Evolutionary conservation across 2,888 invertebrate genomes (phyloP).

Genomic region (Abscondita cerata): DNA sequence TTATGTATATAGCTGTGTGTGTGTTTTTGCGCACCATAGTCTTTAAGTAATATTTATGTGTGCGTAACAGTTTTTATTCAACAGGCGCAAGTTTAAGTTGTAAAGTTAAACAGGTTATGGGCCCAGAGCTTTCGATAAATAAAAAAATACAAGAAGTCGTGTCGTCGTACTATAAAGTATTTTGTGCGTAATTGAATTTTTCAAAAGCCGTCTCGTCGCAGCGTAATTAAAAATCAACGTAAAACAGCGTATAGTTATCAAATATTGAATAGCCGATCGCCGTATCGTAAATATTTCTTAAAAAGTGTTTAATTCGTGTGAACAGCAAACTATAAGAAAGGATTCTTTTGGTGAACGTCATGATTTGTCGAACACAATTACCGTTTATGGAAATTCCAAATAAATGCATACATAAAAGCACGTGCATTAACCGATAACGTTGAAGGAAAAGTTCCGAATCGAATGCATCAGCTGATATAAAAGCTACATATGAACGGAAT

Average conservation of each 20-base stretch:
- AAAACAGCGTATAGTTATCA: not conserved
- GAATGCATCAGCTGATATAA: not conserved
- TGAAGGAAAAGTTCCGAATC: not conserved
- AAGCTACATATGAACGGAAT: not conserved
- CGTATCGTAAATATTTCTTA: not conserved
- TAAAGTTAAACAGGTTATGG: too few species aligned
- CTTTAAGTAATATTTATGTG: too few species aligned
- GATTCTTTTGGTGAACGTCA: not conserved
- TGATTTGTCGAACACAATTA: not conserved
- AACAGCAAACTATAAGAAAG: not conserved
- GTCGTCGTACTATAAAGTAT: not conserved
- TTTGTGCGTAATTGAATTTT: not conserved
- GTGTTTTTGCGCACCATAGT: too few species aligned
- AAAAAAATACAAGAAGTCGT: conserved; percentile 2
- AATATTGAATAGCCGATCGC: not conserved
- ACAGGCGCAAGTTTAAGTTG: too few species aligned
- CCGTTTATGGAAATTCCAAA: conserved; percentile 1
- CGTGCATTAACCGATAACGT: not conserved
- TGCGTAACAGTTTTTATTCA: too few species aligned
- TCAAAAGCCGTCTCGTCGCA: not conserved
- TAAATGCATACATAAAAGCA: conserved; percentile 2
- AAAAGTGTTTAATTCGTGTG: not conserved
- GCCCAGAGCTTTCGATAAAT: not conserved
- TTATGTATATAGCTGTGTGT: too few species aligned
- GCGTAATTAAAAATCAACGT: not conserved